Conservation (phyloP, 2,797 vertebrate genomes). For the Pangasius sanitwongsei region DNA sequence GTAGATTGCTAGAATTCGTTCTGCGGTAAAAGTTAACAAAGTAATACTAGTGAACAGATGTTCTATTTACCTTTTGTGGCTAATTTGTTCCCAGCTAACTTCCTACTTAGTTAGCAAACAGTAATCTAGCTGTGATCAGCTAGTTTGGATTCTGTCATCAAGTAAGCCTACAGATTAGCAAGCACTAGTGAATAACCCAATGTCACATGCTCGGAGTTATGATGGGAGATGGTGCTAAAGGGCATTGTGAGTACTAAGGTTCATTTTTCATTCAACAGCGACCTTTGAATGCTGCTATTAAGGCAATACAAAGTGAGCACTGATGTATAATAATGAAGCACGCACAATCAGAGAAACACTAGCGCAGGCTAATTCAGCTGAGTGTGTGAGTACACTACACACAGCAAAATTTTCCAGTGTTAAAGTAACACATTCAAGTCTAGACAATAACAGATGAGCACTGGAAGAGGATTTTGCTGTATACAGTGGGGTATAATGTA, state of each 20-base stretch:
- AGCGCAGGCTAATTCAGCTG: neutral
- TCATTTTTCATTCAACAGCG: neutral
- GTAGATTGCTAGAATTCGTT: neutral
- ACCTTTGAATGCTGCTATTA: neutral
- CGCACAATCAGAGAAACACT: neutral
- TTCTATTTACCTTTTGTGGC: neutral
- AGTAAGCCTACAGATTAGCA: neutral
- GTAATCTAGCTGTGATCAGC: neutral
- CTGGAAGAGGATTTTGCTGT: neutral
- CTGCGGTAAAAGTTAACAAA: neutral
- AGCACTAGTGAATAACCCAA: neutral
- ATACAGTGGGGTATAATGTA: neutral
- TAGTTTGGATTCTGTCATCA: neutral
- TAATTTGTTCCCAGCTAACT: neutral
- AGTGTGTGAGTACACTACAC: neutral
- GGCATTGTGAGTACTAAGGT: neutral
- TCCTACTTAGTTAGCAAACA: neutral
- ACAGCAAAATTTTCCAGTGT: neutral
- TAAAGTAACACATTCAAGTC: neutral
- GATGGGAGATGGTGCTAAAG: neutral
- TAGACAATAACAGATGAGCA: neutral
- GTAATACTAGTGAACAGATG: too few relatives aligned
- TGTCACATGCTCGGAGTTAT: neutral
- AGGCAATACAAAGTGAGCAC: neutral
- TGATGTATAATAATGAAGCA: neutral